These are phyloP conservation scores for Fissipunctia ypsillon DNA, from an alignment of 2,888 invertebrate genomes.

Conservation along the genomic window DNA sequence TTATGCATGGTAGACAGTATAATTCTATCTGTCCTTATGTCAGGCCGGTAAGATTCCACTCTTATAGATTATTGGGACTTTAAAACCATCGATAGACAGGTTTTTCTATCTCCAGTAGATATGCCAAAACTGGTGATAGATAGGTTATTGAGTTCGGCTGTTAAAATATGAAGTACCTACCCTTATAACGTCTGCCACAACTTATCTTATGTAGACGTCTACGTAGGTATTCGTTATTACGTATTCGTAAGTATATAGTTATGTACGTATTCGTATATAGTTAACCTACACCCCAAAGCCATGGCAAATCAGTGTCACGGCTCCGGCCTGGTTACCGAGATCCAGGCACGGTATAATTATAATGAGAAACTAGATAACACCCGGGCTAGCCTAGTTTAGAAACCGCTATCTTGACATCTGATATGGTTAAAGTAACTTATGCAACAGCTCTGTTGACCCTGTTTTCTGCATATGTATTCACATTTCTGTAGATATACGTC, in stretches of 20 bases:
- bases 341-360: slow-evolving; percentile 20
- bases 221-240: background rate
- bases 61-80: too few relatives aligned
- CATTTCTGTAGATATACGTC: background rate
- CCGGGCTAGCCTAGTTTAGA: slow-evolving; percentile 16
- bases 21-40: too few relatives aligned
- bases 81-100: too few relatives aligned
- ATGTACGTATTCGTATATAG: too few relatives aligned
- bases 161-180: background rate
- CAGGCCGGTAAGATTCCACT: too few relatives aligned
- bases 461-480: background rate
- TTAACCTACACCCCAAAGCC: background rate
- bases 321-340: background rate
- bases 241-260: too few relatives aligned
- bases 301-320: slow-evolving; percentile 8
- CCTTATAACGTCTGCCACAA: background rate
- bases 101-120: too few relatives aligned
- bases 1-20: too few relatives aligned
- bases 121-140: too few relatives aligned
- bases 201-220: background rate
- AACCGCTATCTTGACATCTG: slow-evolving; percentile 30
- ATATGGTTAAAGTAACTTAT: slow-evolving; percentile 3
- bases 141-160: too few relatives aligned
- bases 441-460: background rate
- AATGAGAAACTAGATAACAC: slow-evolving; percentile 21